Conservation (phyloP, 2,113 vertebrate species). For the Casuarius casuarius region DNA sequence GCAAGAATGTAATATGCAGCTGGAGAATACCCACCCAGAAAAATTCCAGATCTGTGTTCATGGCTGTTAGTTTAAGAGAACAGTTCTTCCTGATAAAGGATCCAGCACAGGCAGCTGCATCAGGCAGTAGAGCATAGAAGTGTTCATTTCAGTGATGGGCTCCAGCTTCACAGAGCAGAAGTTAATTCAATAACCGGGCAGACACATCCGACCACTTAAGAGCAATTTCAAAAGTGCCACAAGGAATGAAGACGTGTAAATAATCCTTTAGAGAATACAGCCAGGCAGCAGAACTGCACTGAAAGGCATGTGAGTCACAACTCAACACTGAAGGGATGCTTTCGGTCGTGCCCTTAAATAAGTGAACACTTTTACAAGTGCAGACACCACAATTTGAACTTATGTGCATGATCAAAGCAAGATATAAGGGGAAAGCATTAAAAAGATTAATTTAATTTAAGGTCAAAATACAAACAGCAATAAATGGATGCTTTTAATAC, state of each 20-base stretch:
- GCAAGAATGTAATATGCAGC: neutral
- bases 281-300: neutral
- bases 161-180: neutral
- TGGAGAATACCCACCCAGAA: neutral
- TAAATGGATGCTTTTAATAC: neutral
- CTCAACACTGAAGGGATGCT: neutral
- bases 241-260: neutral
- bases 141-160: neutral
- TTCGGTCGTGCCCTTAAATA: neutral
- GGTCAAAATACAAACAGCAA: neutral
- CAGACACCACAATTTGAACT: neutral
- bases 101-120: neutral
- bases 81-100: neutral
- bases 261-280: neutral
- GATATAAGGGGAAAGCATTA: neutral
- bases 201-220: neutral
- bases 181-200: neutral
- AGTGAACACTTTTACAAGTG: neutral
- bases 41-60: neutral
- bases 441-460: neutral
- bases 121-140: neutral
- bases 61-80: neutral
- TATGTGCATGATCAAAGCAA: neutral
- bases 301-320: neutral
- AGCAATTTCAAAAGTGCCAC: conserved; percentile 2